A percentile compares a stretch with the other conserved stretches of the same genome.
phyloP scores from a whole-genome alignment of 1,140 invertebrate genomes.

The Stegodyphus dumicola region DNA sequence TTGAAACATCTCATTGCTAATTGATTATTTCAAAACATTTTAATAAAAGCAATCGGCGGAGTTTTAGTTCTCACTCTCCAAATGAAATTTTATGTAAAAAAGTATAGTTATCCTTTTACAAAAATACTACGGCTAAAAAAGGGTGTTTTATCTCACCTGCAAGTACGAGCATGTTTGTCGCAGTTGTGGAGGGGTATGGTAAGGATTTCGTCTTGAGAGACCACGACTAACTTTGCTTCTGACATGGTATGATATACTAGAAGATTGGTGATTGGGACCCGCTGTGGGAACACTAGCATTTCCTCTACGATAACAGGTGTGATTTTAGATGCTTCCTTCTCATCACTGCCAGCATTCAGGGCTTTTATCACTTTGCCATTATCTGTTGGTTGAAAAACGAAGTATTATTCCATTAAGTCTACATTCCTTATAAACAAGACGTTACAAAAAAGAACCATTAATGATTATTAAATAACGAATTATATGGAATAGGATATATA shows the following conservation, averaged over 20 bases:
- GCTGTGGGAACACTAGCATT: slow-evolving; percentile 79
- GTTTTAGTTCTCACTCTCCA: too few species aligned
- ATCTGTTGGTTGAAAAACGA: slow-evolving; percentile 71
- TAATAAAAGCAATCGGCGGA: too few species aligned
- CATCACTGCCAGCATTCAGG: slow-evolving; percentile 78
- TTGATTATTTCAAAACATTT: too few species aligned
- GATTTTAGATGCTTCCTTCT: slow-evolving; percentile 78
- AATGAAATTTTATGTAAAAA: too few species aligned
- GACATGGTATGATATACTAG: slow-evolving; percentile 75
- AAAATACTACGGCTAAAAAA: too few species aligned
- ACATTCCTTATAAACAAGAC: too few species aligned
- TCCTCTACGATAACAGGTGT: slow-evolving; percentile 86
- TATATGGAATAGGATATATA: too few species aligned
- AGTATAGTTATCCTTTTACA: too few species aligned
- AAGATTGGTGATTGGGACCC: slow-evolving; percentile 79
- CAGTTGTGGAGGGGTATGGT: slow-evolving; percentile 90
- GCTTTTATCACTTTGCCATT: slow-evolving; percentile 92
- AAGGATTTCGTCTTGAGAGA: slow-evolving; percentile 87
- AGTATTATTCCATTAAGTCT: too few species aligned
- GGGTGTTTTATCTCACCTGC: slow-evolving; percentile 73
- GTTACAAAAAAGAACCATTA: too few species aligned
- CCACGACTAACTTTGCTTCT: slow-evolving; percentile 87
- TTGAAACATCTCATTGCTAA: too few species aligned
- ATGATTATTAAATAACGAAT: too few species aligned
- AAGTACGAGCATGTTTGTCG: slow-evolving; percentile 71